Evolutionary conservation across 2,888 invertebrate species (phyloP), one percentile per base, ranked within the genome.

Genomic region (Trichopoda pennipes): DNA sequence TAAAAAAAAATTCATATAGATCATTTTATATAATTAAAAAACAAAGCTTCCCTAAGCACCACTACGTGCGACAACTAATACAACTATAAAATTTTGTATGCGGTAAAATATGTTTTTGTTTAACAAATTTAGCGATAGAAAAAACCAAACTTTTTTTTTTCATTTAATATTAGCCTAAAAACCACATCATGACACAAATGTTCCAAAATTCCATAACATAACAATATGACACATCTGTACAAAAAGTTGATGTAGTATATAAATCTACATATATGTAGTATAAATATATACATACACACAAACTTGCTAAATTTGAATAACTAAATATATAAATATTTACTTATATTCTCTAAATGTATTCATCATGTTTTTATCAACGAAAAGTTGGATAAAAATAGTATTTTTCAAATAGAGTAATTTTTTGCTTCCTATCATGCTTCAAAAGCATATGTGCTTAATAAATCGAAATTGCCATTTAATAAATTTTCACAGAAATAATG

Each of bases 171-270:
- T 82, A 72, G 82, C 75, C 79, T 79, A 72, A 79, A 82, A 79
- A 82, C 79, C 82, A 79, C 82, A 79, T 70, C 79, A 79, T 79
- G 82, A 76, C 82, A 79, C 68, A 79, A 72, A 75, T 82, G 79
- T 75, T 72, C 72, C 72, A 72, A 61, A 75, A 82, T 75, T 72
- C 72, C 75, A 76, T 56, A 75, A 82, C 21, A 68, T 68, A 79
- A 76, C 79, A 82, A 78, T 56, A 51, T 79, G 82, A 82, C 79
- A 82, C 75, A 76, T 79, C 17, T 72, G 78, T 49, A 73, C 51
- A 77, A 63, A 64, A 75, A 80, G 19, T 23, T 28, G 3, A 44
- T 6, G 28, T n/a, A 38, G 44, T 68, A 17, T n/a, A 21, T 19
- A 16, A 44, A 44, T 44, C 14, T 44, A 16, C 56, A 44, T 32